Conservation (phyloP, 2,888 invertebrate genomes). For the Stenoptilia bipunctidactyla region DNA sequence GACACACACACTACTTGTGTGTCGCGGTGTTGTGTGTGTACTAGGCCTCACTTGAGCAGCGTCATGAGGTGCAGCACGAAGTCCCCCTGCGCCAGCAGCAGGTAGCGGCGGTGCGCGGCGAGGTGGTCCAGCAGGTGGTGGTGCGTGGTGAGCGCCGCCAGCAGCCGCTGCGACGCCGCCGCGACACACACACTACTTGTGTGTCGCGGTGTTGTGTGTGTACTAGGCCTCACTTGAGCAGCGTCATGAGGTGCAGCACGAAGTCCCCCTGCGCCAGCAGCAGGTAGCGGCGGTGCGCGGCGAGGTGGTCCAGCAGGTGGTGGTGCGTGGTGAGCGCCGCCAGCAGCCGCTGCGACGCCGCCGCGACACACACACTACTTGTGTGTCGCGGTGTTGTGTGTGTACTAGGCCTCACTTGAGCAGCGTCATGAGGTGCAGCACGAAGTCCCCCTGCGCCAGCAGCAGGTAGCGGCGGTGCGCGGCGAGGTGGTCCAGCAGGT, state of each 20-base stretch:
- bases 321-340: slow-evolving; percentile 89
- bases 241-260: slow-evolving; percentile 92
- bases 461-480: slow-evolving; percentile 92
- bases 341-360: slow-evolving; percentile 88
- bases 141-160: slow-evolving; percentile 87
- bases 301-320: slow-evolving; percentile 90
- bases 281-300: slow-evolving; percentile 90
- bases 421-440: slow-evolving; percentile 91
- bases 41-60: slow-evolving; percentile 79
- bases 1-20: slow-evolving; percentile 68
- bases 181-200: too few relatives aligned
- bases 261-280: slow-evolving; percentile 98
- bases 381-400: too few relatives aligned
- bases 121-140: slow-evolving; percentile 93
- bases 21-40: too few relatives aligned
- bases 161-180: slow-evolving; percentile 87
- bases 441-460: slow-evolving; percentile 97
- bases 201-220: too few relatives aligned
- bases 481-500: slow-evolving; percentile 90
- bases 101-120: slow-evolving; percentile 89
- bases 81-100: slow-evolving; percentile 95
- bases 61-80: slow-evolving; percentile 95
- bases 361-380: slow-evolving; percentile 75
- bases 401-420: slow-evolving; percentile 76
- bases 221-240: too few relatives aligned